Conservation (phyloP, 2,888 invertebrate species). For the Lasius fuliginosus region DNA sequence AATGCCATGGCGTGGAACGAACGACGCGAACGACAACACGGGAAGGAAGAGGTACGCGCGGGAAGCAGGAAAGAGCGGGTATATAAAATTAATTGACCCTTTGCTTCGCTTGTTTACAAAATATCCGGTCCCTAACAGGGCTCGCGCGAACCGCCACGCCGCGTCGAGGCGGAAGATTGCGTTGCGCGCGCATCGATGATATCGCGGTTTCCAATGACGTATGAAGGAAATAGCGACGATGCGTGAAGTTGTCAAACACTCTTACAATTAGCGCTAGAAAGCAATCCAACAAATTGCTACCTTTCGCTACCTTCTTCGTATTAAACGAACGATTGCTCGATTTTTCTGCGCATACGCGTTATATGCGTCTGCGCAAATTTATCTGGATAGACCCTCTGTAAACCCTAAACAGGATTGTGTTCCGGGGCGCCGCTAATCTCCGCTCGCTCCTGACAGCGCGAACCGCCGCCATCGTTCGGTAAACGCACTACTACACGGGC, state of each 20-base stretch:
- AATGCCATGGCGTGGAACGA: background rate
- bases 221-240: background rate
- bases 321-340: background rate
- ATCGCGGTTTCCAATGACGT: conserved; percentile 63
- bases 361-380: background rate
- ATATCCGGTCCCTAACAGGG: conserved; percentile 75
- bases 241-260: background rate
- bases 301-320: no score
- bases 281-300: background rate
- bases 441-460: conserved; percentile 62
- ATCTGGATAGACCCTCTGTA: background rate
- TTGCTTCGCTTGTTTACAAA: conserved; percentile 79
- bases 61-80: conserved; percentile 75
- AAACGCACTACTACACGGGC: conserved; percentile 61
- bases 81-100: conserved; percentile 80
- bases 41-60: conserved; percentile 54
- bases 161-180: conserved; percentile 59
- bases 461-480: conserved; percentile 70
- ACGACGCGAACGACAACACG: conserved; percentile 27
- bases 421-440: conserved; percentile 15
- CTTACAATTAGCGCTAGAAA: background rate
- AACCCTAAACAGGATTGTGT: background rate
- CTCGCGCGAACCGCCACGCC: conserved; percentile 51
- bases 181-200: conserved; percentile 78
- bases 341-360: no score